Conservation (phyloP, 2,113 vertebrate species). For the Tragulus kanchil region DNA sequence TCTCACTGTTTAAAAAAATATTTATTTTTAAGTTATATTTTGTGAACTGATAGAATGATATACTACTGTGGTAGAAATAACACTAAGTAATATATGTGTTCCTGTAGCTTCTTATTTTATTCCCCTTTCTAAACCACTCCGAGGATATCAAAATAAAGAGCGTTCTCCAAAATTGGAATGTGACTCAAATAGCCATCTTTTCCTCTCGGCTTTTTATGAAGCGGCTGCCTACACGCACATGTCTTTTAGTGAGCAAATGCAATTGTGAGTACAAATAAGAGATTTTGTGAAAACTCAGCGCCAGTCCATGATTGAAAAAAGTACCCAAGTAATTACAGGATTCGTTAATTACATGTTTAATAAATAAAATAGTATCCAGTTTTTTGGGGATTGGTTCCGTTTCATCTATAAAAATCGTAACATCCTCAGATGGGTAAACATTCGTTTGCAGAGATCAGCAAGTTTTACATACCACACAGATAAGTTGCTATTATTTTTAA, state of each 20-base stretch:
- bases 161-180: neutral
- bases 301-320: neutral
- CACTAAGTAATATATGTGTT: neutral
- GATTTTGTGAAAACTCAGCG: neutral
- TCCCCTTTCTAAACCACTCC: neutral
- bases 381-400: neutral
- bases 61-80: neutral
- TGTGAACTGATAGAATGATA: neutral
- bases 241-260: neutral
- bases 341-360: neutral
- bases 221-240: neutral
- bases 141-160: neutral
- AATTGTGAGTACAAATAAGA: neutral
- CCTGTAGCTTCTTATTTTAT: neutral
- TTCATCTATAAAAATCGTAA: constrained; percentile 15
- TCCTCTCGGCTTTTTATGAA: constrained; percentile 26
- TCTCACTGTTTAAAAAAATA: neutral
- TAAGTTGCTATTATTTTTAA: neutral
- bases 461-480: neutral
- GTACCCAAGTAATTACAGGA: neutral
- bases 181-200: neutral
- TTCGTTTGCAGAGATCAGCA: neutral
- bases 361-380: constrained; percentile 20
- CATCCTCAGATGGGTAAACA: neutral
- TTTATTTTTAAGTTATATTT: neutral